phyloP scores from a whole-genome alignment of 1,140 invertebrate species.

The Onthophagus taurus region DNA sequence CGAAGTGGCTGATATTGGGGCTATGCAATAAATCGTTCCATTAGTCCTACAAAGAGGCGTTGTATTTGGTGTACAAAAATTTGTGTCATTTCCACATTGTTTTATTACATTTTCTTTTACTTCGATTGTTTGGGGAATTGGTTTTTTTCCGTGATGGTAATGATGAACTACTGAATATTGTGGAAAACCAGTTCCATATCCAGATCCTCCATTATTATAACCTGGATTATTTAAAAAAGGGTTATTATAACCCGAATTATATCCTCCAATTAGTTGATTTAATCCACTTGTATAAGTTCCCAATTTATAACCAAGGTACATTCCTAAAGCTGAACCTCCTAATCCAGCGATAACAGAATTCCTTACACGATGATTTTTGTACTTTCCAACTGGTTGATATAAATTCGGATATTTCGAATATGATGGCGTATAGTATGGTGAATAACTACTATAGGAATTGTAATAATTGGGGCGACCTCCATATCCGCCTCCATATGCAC shows the following conservation, averaged over 20 bases:
- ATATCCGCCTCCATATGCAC: too few species aligned
- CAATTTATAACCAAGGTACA: slow-evolving; percentile 10
- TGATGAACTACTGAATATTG: slow-evolving; percentile 10
- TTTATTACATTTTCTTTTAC: not conserved
- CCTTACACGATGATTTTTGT: not conserved
- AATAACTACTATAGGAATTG: too few species aligned
- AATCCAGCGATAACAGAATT: slow-evolving; percentile 5
- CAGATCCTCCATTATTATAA: not conserved
- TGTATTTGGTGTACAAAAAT: slow-evolving; percentile 8
- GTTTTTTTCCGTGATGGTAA: slow-evolving; percentile 9
- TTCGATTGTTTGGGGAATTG: not conserved
- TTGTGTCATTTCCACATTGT: slow-evolving; percentile 2
- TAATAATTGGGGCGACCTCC: too few species aligned
- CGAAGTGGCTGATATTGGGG: not conserved
- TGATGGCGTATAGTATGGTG: too few species aligned
- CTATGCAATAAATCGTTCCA: slow-evolving; percentile 7
- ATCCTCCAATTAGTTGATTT: not conserved
- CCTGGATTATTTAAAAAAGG: not conserved
- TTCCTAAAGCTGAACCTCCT: slow-evolving; percentile 9
- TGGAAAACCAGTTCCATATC: not conserved
- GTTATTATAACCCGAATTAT: not conserved
- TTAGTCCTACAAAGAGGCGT: slow-evolving; percentile 6
- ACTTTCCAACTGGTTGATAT: slow-evolving; percentile 2
- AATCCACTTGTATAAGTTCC: not conserved
- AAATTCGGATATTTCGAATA: too few species aligned